Evolutionary conservation across 2,888 invertebrate species (phyloP).

Genomic region (Papilio gigon): DNA sequence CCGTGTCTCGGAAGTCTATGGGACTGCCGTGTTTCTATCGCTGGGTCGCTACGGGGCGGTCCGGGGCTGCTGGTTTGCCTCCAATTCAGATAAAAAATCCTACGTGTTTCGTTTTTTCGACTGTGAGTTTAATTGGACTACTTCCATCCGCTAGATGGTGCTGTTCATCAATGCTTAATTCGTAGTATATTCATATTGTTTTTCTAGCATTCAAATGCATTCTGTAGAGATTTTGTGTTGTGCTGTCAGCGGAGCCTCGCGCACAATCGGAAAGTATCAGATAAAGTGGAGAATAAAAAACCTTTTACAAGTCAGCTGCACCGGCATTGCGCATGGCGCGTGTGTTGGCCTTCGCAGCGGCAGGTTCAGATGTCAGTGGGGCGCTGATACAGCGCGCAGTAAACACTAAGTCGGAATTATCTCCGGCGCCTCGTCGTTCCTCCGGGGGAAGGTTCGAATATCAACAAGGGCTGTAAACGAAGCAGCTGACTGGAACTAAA

Average conservation of each 20-base stretch:
- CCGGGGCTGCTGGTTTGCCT: no score
- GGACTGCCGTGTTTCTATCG: no score
- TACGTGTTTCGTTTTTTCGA: no score
- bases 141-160: not conserved
- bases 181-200: not conserved
- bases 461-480: no score
- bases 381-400: not conserved
- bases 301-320: not conserved
- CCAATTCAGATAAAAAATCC: no score
- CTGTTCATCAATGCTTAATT: not conserved
- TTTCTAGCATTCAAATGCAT: no score
- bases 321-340: not conserved
- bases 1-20: no score
- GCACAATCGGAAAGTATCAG: not conserved
- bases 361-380: conserved; percentile 7
- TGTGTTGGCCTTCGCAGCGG: not conserved
- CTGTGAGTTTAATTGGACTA: not conserved
- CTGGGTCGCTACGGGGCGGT: no score
- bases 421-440: not conserved
- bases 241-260: not conserved
- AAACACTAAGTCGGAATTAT: not conserved
- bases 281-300: not conserved
- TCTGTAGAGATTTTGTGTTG: not conserved
- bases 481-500: no score
- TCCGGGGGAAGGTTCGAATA: no score